Evolutionary conservation across 1,140 invertebrate genomes (phyloP).

Genomic region (Penaeus vannamei): DNA sequence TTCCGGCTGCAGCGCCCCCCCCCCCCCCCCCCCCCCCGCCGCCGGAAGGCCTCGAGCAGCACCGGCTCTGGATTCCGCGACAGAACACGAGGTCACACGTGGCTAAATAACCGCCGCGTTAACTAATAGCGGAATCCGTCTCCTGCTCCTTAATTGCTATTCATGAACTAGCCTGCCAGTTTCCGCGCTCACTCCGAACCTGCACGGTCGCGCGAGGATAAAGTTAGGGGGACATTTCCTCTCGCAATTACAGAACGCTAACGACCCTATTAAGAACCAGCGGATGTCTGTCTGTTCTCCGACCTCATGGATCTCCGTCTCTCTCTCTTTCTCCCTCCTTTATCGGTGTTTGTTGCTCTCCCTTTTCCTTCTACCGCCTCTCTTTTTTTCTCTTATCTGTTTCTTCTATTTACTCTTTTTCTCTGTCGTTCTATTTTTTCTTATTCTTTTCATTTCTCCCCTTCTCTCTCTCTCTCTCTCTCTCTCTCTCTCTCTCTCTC

Average conservation of each 20-base stretch:
- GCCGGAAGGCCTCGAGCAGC: too few relatives aligned
- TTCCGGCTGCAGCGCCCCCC: too few relatives aligned
- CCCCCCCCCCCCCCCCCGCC: too few relatives aligned
- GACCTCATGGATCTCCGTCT: not conserved
- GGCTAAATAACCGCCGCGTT: too few relatives aligned
- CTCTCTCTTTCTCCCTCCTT: not conserved
- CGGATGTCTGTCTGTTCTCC: slow-evolving; percentile 27
- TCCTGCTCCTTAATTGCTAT: too few relatives aligned
- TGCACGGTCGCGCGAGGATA: not conserved
- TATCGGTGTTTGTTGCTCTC: not conserved
- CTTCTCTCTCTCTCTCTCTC: too few relatives aligned
- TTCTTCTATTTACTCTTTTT: not conserved
- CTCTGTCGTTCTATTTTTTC: not conserved
- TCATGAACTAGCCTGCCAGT: too few relatives aligned
- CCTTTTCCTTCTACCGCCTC: not conserved
- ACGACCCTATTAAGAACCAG: not conserved
- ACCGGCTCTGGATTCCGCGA: too few relatives aligned
- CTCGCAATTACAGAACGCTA: slow-evolving; percentile 9
- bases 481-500: too few relatives aligned
- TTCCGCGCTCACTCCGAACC: not conserved
- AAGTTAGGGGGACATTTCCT: slow-evolving; percentile 22
- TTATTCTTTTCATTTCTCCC: too few relatives aligned
- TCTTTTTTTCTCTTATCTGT: not conserved
- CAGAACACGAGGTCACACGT: too few relatives aligned
- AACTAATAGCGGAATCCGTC: too few relatives aligned